Percentiles rank a stretch among this genome's conserved stretches.
Conservation (phyloP, 2,113 vertebrate genomes). For the Triplophysa tibetana region DNA sequence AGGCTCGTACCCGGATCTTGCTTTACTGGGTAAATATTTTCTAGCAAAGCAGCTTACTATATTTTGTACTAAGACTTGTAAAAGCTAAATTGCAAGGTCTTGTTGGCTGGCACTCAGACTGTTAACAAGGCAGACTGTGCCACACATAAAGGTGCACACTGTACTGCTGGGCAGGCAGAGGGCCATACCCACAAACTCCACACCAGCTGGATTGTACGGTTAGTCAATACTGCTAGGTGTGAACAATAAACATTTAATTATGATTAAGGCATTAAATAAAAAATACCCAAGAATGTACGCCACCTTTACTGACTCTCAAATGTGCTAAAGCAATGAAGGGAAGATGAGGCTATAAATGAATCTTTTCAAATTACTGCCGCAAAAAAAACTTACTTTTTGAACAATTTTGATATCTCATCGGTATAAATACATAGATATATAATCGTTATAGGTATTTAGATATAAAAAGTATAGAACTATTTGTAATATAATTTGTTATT, state of each 20-base stretch:
- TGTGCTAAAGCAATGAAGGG: background rate
- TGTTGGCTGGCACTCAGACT: conserved; percentile 63
- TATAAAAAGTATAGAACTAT: no score
- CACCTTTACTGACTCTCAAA: conserved; percentile 17
- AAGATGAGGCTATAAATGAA: background rate
- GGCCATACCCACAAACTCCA: conserved; percentile 42
- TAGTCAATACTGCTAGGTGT: conserved; percentile 50
- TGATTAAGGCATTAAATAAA: conserved; percentile 47
- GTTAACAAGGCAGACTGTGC: conserved; percentile 65
- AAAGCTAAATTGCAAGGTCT: conserved; percentile 70
- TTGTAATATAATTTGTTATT: no score
- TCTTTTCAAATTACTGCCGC: background rate
- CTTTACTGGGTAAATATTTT: conserved; percentile 63
- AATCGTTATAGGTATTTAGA: no score
- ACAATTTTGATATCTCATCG: no score
- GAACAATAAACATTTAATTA: conserved; percentile 55
- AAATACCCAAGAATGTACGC: background rate
- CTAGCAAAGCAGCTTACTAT: conserved; percentile 61
- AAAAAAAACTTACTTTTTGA: no score
- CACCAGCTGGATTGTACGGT: conserved; percentile 14
- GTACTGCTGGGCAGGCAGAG: conserved; percentile 42
- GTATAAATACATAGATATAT: no score
- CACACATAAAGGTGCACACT: conserved; percentile 68
- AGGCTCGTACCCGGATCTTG: conserved; percentile 47
- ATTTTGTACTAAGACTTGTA: conserved; percentile 70